Percentiles rank a stretch among this genome's conserved stretches.
Evolutionary conservation across 53 echinoderm and acorn worm species (phyloP).

Genomic region (Zoroaster sp.): DNA sequence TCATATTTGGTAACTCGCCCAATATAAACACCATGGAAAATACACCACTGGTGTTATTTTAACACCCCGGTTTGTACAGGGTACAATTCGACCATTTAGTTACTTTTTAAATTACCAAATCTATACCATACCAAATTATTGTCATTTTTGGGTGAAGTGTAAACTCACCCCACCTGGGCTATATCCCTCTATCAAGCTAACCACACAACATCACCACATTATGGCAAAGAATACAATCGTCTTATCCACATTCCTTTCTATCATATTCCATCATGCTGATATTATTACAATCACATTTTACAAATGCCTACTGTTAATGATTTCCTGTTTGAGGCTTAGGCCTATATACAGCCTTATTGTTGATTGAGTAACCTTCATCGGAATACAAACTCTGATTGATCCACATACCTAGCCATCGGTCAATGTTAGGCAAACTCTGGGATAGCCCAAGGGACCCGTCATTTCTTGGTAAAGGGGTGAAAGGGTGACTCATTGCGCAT

Average conservation of each 20-base stretch:
- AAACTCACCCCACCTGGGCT: too few relatives aligned
- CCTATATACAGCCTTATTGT: neutral
- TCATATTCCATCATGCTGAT: neutral
- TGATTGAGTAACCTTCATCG: neutral
- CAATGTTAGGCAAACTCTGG: neutral
- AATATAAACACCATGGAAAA: too few relatives aligned
- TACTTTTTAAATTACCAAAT: too few relatives aligned
- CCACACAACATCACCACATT: too few relatives aligned
- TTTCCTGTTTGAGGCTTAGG: neutral
- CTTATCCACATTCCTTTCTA: neutral
- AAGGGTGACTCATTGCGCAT: conserved; percentile 21
- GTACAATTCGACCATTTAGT: too few relatives aligned
- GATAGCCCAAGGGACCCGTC: neutral
- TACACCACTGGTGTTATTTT: too few relatives aligned
- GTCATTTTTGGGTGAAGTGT: too few relatives aligned
- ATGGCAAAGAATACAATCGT: neutral
- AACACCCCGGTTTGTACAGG: too few relatives aligned
- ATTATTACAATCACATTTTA: neutral
- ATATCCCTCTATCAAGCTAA: too few relatives aligned
- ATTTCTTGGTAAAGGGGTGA: conserved; percentile 7
- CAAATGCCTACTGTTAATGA: neutral
- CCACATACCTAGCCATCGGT: neutral
- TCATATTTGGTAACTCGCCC: too few relatives aligned
- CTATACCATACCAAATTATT: too few relatives aligned
- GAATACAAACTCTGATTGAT: neutral